Evolutionary conservation across 2,797 vertebrate species (phyloP).

Genomic region (Nasua narica): DNA sequence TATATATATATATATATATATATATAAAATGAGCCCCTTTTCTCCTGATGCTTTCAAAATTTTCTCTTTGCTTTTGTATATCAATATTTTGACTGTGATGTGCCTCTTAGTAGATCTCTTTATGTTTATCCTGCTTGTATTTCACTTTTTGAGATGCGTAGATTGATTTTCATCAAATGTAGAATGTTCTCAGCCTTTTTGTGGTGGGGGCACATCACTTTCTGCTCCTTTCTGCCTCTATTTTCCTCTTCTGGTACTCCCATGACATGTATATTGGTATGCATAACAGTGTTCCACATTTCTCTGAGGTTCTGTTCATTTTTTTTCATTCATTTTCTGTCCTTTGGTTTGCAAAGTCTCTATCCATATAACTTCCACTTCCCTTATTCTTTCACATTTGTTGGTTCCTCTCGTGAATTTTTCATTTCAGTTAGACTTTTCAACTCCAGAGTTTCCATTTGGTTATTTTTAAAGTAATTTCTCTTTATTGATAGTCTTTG

Average conservation of each 20-base stretch:
- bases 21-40: too few species aligned
- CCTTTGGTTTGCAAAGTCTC: not conserved
- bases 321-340: not conserved
- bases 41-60: not conserved
- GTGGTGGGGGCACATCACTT: not conserved
- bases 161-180: not conserved
- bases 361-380: not conserved
- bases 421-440: not conserved
- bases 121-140: not conserved
- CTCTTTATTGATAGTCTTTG: not conserved
- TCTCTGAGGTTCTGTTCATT: not conserved
- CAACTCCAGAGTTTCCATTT: not conserved
- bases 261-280: not conserved
- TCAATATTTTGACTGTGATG: not conserved
- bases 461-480: not conserved
- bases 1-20: not conserved
- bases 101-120: not conserved
- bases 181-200: not conserved
- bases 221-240: not conserved
- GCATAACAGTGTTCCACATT: rapidly evolving
- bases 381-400: not conserved
- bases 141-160: not conserved
- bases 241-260: not conserved
- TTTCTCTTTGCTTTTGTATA: not conserved
- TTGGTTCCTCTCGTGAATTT: not conserved